phyloP scores from a whole-genome alignment of 2,797 vertebrate genomes.

The Ctenosaura bakeri region DNA sequence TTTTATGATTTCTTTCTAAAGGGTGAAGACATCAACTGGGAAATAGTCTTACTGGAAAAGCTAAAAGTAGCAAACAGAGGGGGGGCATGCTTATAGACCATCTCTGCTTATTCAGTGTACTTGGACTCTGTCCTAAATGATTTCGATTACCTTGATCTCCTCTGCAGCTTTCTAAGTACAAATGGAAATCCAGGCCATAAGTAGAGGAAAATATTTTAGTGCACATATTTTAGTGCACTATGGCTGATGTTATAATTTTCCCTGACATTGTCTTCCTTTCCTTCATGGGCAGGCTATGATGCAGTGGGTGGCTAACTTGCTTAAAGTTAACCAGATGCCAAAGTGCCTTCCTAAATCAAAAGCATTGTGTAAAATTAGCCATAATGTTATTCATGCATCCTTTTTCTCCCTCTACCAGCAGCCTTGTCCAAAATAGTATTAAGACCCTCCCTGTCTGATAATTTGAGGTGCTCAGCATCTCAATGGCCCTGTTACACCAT shows the following conservation, averaged over 20 bases:
- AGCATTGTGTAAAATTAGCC: not conserved
- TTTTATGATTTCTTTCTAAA: slow-evolving; percentile 73
- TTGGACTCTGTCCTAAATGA: not conserved
- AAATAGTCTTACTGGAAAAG: slow-evolving; percentile 59
- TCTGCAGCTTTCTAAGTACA: slow-evolving; percentile 4
- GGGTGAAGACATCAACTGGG: slow-evolving; percentile 58
- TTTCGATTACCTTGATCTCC: slow-evolving; percentile 3
- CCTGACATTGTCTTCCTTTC: not conserved
- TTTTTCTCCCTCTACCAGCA: not conserved
- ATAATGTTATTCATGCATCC: not conserved
- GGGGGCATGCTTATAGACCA: not conserved
- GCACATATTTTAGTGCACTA: not conserved
- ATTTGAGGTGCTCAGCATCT: not conserved
- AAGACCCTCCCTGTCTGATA: not conserved
- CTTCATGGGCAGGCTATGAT: not conserved
- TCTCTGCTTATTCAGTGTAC: accelerated
- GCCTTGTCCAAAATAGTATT: not conserved
- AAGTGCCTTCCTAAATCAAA: not conserved
- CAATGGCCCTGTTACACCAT: not conserved
- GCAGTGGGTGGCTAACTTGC: not conserved
- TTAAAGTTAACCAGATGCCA: not conserved
- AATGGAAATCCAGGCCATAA: slow-evolving; percentile 7
- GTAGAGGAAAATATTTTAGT: not conserved
- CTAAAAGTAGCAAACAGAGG: not conserved
- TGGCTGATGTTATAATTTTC: not conserved